phyloP scores from a whole-genome alignment of 2,113 vertebrate species.

The Okapia johnstoni region DNA sequence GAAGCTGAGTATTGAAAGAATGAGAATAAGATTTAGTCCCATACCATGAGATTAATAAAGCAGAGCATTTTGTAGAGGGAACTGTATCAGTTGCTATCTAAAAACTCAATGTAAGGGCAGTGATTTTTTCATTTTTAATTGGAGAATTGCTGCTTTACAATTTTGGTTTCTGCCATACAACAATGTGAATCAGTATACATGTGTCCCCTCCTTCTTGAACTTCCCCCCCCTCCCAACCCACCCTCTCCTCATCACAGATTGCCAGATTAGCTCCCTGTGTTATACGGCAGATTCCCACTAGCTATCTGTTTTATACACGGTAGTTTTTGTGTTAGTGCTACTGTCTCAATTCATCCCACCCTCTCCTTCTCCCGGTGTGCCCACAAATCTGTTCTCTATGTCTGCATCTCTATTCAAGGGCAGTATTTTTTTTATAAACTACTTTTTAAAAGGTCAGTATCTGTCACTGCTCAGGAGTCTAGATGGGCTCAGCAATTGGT shows the following conservation, averaged over 20 bases:
- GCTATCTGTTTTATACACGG: neutral
- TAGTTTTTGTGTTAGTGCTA: neutral
- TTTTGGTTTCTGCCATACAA: neutral
- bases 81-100: neutral
- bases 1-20: neutral
- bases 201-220: neutral
- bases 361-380: neutral
- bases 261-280: fast-evolving
- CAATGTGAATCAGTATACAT: neutral
- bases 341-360: neutral
- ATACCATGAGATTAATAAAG: neutral
- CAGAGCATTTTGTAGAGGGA: neutral
- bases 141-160: neutral
- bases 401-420: neutral
- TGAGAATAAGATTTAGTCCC: neutral
- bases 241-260: neutral
- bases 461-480: neutral
- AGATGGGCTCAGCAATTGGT: no score
- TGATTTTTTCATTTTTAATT: neutral
- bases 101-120: neutral
- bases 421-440: neutral
- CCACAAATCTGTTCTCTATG: neutral
- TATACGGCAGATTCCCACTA: neutral
- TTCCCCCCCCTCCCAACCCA: neutral
- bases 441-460: neutral